phyloP scores from a whole-genome alignment of 2,888 invertebrate genomes.

The Phortica magna region DNA sequence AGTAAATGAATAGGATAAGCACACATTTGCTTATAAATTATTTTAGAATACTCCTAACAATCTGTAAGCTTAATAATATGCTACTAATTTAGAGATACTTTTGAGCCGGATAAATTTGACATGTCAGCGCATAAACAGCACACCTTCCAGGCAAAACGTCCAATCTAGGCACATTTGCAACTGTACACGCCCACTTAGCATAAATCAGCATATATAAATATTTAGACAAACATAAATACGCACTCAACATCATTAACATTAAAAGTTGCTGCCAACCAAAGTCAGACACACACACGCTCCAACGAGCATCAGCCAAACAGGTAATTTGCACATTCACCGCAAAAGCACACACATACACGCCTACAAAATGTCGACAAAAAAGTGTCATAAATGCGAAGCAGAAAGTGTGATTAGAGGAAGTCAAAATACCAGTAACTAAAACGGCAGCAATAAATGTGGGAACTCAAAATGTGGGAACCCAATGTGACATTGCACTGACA shows the following conservation, averaged over 20 bases:
- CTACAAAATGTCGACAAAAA: neutral
- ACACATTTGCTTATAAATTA: neutral
- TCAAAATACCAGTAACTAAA: conserved; percentile 57
- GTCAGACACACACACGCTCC: neutral
- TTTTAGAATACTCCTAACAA: neutral
- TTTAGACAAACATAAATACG: conserved; percentile 61
- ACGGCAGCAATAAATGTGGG: conserved; percentile 69
- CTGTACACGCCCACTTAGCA: neutral
- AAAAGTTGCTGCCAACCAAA: neutral
- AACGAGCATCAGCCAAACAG: conserved; percentile 1
- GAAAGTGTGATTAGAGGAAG: conserved; percentile 38
- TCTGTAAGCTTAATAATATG: neutral
- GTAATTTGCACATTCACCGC: conserved; percentile 15
- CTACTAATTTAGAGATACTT: neutral
- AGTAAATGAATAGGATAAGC: neutral
- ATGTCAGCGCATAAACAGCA: conserved; percentile 12
- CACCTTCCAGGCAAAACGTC: neutral
- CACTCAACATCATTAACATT: conserved; percentile 51
- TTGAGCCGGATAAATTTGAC: conserved; percentile 10
- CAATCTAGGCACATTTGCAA: neutral
- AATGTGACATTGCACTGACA: neutral
- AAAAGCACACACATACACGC: neutral
- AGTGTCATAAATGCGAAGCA: neutral
- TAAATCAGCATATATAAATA: conserved; percentile 53
- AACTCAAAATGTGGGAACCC: conserved; percentile 60